These are phyloP conservation scores for Campylomormyrus numenius DNA, from an alignment of 2,113 vertebrate species.

Conservation along the genomic window DNA sequence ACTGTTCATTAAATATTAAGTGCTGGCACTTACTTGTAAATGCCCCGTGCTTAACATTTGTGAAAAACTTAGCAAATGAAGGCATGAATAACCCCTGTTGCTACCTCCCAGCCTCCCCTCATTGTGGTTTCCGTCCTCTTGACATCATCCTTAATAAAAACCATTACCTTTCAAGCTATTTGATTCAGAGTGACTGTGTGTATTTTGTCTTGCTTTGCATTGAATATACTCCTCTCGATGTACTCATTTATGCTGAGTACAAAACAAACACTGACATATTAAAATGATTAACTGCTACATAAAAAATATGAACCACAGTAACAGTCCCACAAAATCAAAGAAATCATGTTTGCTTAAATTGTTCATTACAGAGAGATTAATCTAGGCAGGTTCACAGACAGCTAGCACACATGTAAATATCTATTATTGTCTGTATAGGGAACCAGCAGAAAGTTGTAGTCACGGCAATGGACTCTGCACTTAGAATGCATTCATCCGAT, in stretches of 20 bases:
- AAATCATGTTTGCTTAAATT: background rate
- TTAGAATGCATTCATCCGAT: background rate
- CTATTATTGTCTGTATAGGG: background rate
- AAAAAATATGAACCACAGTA: background rate
- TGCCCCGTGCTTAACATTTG: background rate
- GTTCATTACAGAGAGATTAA: background rate
- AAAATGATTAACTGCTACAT: background rate
- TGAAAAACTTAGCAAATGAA: background rate
- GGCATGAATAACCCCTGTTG: background rate
- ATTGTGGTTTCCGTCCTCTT: background rate
- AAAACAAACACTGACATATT: background rate
- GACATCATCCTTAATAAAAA: background rate
- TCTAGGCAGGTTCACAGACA: background rate
- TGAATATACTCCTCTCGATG: background rate
- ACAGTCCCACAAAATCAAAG: background rate
- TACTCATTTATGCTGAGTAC: background rate
- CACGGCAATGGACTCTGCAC: slow-evolving; percentile 3
- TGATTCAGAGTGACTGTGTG: background rate
- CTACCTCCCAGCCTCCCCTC: background rate
- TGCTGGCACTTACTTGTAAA: slow-evolving; percentile 7
- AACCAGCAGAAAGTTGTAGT: background rate
- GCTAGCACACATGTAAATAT: background rate
- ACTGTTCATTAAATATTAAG: slow-evolving; percentile 17
- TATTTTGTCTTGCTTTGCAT: background rate
- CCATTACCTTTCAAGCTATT: background rate